These are phyloP conservation scores for Clarias gariepinus DNA, from an alignment of 2,113 vertebrate species.

Conservation along the genomic window DNA sequence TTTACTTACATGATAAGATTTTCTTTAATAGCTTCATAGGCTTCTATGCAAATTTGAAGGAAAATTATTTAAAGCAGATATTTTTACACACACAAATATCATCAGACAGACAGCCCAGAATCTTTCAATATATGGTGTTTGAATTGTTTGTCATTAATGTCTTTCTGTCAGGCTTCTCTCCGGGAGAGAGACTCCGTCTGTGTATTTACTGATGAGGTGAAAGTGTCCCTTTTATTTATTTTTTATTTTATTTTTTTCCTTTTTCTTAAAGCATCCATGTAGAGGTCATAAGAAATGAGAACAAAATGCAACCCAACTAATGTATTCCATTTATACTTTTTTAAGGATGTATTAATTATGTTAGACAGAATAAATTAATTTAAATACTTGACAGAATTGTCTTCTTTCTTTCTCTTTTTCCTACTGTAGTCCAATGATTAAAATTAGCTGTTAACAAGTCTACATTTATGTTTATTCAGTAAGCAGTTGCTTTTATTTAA, in stretches of 20 bases:
- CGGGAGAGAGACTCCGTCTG: not conserved
- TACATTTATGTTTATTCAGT: not conserved
- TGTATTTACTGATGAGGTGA: not conserved
- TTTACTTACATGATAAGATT: not conserved
- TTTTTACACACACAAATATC: not conserved
- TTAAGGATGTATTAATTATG: conserved; percentile 49
- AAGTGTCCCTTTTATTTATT: not conserved
- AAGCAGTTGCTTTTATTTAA: not conserved
- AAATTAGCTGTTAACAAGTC: not conserved
- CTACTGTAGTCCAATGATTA: not conserved
- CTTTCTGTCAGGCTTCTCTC: not conserved
- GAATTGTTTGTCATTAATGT: not conserved
- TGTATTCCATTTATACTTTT: conserved; percentile 23
- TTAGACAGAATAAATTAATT: conserved; percentile 65
- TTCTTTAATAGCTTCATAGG: not conserved
- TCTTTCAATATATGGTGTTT: not conserved
- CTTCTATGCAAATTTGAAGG: not conserved
- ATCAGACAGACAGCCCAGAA: not conserved
- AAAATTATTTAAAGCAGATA: not conserved
- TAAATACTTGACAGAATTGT: conserved; percentile 35
- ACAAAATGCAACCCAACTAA: not conserved
- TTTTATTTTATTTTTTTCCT: not conserved
- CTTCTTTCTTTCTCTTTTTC: not conserved
- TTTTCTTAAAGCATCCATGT: not conserved
- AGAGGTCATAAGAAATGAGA: not conserved